phyloP scores from a whole-genome alignment of 2,888 invertebrate species.

The Lochmaea capreae region DNA sequence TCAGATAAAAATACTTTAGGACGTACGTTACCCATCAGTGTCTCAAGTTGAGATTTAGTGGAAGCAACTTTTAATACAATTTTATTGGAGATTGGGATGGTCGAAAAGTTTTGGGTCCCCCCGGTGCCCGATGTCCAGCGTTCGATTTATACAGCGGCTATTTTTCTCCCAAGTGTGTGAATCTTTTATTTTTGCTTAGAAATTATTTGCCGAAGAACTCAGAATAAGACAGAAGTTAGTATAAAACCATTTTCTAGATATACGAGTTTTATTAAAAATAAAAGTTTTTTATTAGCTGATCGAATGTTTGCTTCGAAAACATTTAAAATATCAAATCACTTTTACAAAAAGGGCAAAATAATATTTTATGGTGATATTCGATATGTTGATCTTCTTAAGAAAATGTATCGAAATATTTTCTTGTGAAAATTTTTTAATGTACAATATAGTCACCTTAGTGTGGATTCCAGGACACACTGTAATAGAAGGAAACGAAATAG shows the following conservation, averaged over 20 bases:
- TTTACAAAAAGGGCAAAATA: too few relatives aligned
- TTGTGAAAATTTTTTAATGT: too few relatives aligned
- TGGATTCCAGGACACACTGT: too few relatives aligned
- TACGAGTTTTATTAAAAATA: background rate
- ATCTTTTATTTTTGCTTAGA: constrained; percentile 21
- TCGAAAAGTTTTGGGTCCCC: constrained; percentile 46
- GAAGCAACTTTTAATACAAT: constrained; percentile 55
- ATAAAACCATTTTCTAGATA: background rate
- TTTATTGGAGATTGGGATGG: constrained; percentile 53
- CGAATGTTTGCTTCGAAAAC: too few relatives aligned
- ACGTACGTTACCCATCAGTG: constrained; percentile 51
- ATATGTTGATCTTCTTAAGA: too few relatives aligned
- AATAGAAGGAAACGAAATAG: too few relatives aligned
- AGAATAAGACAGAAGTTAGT: background rate
- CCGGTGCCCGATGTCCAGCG: constrained; percentile 41
- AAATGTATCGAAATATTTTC: too few relatives aligned
- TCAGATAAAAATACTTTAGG: constrained; percentile 31
- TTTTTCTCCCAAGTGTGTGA: constrained; percentile 29
- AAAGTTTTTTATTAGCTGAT: background rate
- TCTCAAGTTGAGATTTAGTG: constrained; percentile 54
- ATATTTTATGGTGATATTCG: too few relatives aligned
- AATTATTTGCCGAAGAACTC: constrained; percentile 15
- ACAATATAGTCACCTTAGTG: too few relatives aligned
- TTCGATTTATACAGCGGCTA: constrained; percentile 48
- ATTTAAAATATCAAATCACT: too few relatives aligned